Evolutionary conservation across 2,888 invertebrate genomes (phyloP).

Genomic region (Mamestra brassicae): DNA sequence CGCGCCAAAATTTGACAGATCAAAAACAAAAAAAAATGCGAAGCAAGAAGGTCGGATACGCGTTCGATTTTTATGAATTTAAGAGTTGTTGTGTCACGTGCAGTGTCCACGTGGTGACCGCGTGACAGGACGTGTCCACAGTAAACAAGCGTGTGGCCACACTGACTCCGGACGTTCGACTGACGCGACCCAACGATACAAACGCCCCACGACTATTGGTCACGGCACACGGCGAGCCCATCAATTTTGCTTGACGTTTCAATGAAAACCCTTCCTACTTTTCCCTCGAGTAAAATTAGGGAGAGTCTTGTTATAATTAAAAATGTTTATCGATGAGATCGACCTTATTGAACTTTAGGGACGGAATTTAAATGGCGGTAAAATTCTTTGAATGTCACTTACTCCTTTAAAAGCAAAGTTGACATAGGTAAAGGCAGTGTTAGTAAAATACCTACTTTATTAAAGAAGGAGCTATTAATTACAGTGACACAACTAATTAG

Average conservation of each 20-base stretch:
- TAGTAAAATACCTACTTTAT: constrained; percentile 1
- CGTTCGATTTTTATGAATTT: constrained; percentile 57
- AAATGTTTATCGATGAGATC: constrained; percentile 77
- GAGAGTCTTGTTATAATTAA: constrained; percentile 83
- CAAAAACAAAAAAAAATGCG: constrained; percentile 55
- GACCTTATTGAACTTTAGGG: constrained; percentile 70
- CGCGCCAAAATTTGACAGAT: constrained; percentile 47
- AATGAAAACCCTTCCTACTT: constrained; percentile 87
- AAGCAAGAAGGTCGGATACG: constrained; percentile 22
- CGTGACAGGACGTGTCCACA: constrained; percentile 81
- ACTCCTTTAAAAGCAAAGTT: constrained; percentile 10
- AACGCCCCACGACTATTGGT: constrained; percentile 87
- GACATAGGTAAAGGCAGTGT: neutral
- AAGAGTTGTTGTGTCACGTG: constrained; percentile 76
- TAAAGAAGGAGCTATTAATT: constrained; percentile 15
- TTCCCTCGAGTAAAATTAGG: constrained; percentile 85
- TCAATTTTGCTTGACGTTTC: constrained; percentile 89
- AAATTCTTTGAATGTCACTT: constrained; percentile 15
- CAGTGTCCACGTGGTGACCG: constrained; percentile 76
- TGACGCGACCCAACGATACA: constrained; percentile 84
- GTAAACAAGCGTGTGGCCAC: constrained; percentile 87
- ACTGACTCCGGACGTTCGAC: constrained; percentile 85
- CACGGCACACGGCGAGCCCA: constrained; percentile 86
- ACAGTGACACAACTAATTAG: constrained; percentile 16
- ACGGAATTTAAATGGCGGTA: constrained; percentile 41